Base-by-base conservation (phyloP, 2,888 invertebrate genomes). In the Ophioninae sp. region DNA sequence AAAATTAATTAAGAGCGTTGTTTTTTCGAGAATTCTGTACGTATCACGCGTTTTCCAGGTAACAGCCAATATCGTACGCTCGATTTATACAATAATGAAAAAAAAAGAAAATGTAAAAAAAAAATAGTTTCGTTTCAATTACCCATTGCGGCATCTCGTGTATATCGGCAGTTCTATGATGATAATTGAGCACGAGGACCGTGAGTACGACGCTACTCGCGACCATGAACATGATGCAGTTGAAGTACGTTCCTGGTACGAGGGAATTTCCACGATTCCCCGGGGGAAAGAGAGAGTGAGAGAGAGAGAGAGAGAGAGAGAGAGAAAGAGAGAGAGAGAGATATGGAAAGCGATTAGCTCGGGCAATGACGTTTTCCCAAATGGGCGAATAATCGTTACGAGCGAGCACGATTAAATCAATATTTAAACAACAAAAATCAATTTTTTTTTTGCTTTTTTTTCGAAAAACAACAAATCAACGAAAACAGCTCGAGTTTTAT, bases 181-280 rank as follows among this genome's bases (percentile, higher is more conserved):
- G 99, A 94, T 98, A 99, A 94, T 99, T 99, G 88, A 99, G 95
- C 89, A 99, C 98, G 89, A 99, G 96, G 88, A 99, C 98, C 77
- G 99, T 99, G 91, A 98, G 95, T 90, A 99, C 98, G 93, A 99
- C 99, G 87, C 99, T 99, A 86, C 98, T 98, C 84, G 99, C 98
- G 94, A 99, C 99, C 98, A 99, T 99, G 94, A 99, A 98, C 99
- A 99, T 99, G 94, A 99, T 99, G 95, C 98, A 98, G 95, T 99
- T 99, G 96, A 99, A 99, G 95, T 99, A 99, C 90, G 99, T 98
- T 93, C 99, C 99, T 98, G 95, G 89, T 93, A 85, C 89, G 91
- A 89, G 89, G 69, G 88, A 89, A 88, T 89, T 88, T 83, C 84
- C 84, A 84, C 67, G 56, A 79, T 81, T 84, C 75, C 81, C 84